Base-by-base conservation (phyloP, 2,797 vertebrate genomes). In the Microchirus variegatus region DNA sequence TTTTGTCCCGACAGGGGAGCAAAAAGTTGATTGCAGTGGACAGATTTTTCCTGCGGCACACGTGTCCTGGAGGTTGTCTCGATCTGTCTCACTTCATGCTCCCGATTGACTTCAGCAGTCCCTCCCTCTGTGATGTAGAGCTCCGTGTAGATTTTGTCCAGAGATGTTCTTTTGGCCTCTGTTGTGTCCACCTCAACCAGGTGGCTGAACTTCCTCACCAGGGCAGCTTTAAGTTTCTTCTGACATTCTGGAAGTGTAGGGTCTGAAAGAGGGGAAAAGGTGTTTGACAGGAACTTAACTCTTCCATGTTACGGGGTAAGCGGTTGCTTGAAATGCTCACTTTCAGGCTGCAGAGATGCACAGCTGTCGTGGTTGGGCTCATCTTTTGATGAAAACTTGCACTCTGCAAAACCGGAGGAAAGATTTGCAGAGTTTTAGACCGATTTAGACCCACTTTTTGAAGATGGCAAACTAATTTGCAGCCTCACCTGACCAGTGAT, bases 81-180 rank as follows among this genome's bases (percentile, higher is more conserved):
- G 0, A 90, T 84, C 54, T 63, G 78, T 48, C 62, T 77, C 41
- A 91, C 80, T 56, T 91, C 90, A 12, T 91, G 89, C 64, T 90
- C 88, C 9, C 57, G 65, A 38, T 85, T 89, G 62, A 89, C 74
- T 9, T 75, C 60, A 0, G 77, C 52, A 1, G 48, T 54, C 53
- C 84, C 72, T 10, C 84, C 86, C 53, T 88, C 70, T 0, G 70
- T 89, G 62, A 91, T 59, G 65, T 87, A 89, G 9, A 90, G 84
- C 59, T 88, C 79, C 0, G 90, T 90, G 81, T 88, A 90, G 44
- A 86, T 87, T 13, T 84, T 67, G 57, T 84, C 49, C 9, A 91
- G 87, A 17, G 55, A 19, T 3, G 26, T 70, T 72, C 65, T 77
- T 7, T 43, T 67, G 2, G 37, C 42, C 5, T 64, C 51, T 0